Base-by-base conservation (phyloP, 2,113 vertebrate genomes). In the Haliaeetus leucogaster region DNA sequence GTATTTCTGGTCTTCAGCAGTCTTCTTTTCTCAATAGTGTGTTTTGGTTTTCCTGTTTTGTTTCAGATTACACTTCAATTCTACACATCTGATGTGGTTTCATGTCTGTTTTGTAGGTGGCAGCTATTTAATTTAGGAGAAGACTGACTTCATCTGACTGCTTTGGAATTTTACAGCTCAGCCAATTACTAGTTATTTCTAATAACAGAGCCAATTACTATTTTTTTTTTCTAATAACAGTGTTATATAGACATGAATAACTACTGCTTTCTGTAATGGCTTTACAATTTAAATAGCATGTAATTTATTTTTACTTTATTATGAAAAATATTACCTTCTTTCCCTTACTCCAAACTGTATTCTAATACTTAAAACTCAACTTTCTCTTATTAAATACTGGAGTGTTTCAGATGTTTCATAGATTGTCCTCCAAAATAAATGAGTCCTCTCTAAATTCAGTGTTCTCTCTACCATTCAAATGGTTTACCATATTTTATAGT, bases 41-140 rank as follows among this genome's bases (percentile, higher is more conserved):
- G 30, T 59, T 70, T 82, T 92, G 21, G 21, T 38, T 82, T 65
- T 72, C 55, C 40, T 88, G 55, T 82, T 96, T 96, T 94, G 62
- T 89, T 94, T 97, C 62, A 96, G 73, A 73, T 97, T 84, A 61
- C 38, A 13, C 45, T 96, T 91, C 7, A 47, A 48, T 84, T 92
- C 66, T 43, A 72, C 38, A 63, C 76, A 96, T 89, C 67, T 86
- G 68, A 95, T 86, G 68, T 89, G 52, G 48, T 65, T 95, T 92
- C 23, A 13, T 80, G 67, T 84, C 80, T 96, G 66, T 58, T 93
- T 68, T 53, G 78, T 94, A 86, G 77, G 84, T 95, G 94, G 67
- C 65, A 73, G 59, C 82, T 96, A 92, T 96, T 91, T 83, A 92
- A 88, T 66, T 96, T 67, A 97, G 74, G 38, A 91, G 56, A 89